Evolutionary conservation across 1,140 invertebrate genomes (phyloP), one percentile per base, ranked within the genome.

Genomic region (Heterodera schachtii): DNA sequence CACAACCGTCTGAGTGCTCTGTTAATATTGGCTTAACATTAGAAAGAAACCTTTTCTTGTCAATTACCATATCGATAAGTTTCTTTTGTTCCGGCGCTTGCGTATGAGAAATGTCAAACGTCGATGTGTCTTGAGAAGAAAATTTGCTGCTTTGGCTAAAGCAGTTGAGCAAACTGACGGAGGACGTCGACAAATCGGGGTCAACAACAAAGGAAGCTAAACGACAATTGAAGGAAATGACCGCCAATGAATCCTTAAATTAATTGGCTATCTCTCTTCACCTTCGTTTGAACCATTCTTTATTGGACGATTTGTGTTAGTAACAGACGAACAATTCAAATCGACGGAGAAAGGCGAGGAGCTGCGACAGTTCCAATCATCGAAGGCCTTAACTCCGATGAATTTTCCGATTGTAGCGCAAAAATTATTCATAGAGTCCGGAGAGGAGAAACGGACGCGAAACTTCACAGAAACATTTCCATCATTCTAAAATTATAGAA

Each of bases 341-440:
- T 64, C 57, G 16, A 64, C 57, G 0, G 57, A 64, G 16, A 64
- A 64, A 13, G 57, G 57, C 19, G 57, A 64, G 16, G 11, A 13
- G 19, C 57, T 64, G 57, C 57, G 57, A 19, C 11, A 19, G 57
- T 19, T 64, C 75, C 75, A 76, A 64, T 76, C 75, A 19, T 76
- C 75, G 66, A 64, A 76, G n/a, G 75, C 57, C 57, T 76, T 76
- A n/a, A 76, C 66, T 76, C 57, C 66, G 3, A 76, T 66, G n/a
- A 57, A 76, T 19, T 66, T 66, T 64, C 57, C 75, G 41, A 76
- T 66, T 19, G 49, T 66, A 44, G 75, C 57, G 44, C 75, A 76
- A 76, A 76, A 76, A 0, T 57, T 44, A 52, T 43, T 52, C n/a
- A 76, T 49, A 8, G 57, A 57, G 41, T 76, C 75, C 16, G 41